Evolutionary conservation across 2,888 invertebrate genomes (phyloP).

Genomic region (Ariolimax columbianus): DNA sequence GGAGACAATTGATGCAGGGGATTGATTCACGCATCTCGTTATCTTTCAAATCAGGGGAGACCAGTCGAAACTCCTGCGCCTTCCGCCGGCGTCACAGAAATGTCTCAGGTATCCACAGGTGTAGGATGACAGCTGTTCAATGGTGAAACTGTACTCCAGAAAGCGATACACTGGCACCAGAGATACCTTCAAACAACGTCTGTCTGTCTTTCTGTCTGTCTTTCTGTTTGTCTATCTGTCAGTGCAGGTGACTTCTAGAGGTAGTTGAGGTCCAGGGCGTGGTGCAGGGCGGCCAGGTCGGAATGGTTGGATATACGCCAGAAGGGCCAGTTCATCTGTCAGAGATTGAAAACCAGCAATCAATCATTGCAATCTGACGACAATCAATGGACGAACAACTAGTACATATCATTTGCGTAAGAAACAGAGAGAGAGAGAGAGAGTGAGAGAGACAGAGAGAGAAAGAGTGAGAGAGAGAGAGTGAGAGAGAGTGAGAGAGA

Average conservation of each 20-base stretch:
- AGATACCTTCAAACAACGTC: not conserved
- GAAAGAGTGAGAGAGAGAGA: too few species aligned
- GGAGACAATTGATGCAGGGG: too few species aligned
- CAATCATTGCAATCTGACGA: not conserved
- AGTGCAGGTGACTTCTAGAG: conserved; percentile 69
- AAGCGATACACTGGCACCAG: not conserved
- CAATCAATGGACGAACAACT: not conserved
- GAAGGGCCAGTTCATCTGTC: conserved; percentile 93
- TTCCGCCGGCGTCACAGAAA: not conserved
- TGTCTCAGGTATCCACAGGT: not conserved
- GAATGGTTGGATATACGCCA: conserved; percentile 97
- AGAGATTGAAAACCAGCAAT: not conserved
- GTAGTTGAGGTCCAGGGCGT: conserved; percentile 87
- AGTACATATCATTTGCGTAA: too few species aligned
- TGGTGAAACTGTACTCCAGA: too few species aligned
- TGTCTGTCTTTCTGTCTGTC: not conserved
- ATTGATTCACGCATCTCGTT: too few species aligned
- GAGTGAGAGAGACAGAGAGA: too few species aligned
- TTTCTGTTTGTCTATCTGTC: not conserved
- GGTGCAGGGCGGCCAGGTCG: conserved; percentile 94
- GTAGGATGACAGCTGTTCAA: too few species aligned
- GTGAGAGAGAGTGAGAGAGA: too few species aligned
- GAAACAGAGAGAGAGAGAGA: too few species aligned
- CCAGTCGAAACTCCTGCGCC: too few species aligned
- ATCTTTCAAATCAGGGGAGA: too few species aligned